phyloP scores from a whole-genome alignment of 2,113 vertebrate genomes.

The Buteo buteo region DNA sequence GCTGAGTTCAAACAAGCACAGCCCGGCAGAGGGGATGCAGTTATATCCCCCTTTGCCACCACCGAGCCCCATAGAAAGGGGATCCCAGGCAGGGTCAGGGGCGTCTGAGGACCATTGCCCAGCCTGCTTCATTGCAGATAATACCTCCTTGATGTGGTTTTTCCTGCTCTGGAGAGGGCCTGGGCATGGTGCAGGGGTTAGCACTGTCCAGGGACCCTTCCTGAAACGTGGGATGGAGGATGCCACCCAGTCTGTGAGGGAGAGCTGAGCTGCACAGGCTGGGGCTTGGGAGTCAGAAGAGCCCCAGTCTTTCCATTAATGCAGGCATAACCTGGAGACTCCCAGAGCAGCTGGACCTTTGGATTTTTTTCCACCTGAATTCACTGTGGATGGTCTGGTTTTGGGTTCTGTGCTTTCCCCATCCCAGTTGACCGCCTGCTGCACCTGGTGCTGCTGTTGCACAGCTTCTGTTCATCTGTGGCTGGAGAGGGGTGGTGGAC shows the following conservation, averaged over 20 bases:
- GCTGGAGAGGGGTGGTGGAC: not conserved
- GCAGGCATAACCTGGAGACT: not conserved
- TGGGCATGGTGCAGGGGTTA: not conserved
- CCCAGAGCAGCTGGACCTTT: not conserved
- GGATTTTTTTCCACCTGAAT: not conserved
- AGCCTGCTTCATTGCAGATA: not conserved
- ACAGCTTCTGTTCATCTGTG: too few species aligned
- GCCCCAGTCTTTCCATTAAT: not conserved
- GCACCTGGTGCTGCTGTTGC: not conserved
- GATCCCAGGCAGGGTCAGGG: not conserved
- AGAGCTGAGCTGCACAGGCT: not conserved
- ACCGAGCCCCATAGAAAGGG: not conserved
- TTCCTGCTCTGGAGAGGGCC: not conserved
- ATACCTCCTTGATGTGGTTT: not conserved
- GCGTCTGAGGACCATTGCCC: not conserved
- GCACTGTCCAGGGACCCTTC: not conserved
- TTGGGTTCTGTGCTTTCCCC: not conserved
- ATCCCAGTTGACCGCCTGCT: not conserved
- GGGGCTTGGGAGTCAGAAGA: not conserved
- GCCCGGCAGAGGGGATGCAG: not conserved
- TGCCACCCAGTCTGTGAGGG: rapidly evolving
- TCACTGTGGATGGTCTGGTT: not conserved
- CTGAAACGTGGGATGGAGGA: rapidly evolving
- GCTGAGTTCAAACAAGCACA: not conserved
- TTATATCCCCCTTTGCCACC: not conserved